Evolutionary conservation across 1,140 invertebrate species (phyloP).

Genomic region (Berghia stephanieae): DNA sequence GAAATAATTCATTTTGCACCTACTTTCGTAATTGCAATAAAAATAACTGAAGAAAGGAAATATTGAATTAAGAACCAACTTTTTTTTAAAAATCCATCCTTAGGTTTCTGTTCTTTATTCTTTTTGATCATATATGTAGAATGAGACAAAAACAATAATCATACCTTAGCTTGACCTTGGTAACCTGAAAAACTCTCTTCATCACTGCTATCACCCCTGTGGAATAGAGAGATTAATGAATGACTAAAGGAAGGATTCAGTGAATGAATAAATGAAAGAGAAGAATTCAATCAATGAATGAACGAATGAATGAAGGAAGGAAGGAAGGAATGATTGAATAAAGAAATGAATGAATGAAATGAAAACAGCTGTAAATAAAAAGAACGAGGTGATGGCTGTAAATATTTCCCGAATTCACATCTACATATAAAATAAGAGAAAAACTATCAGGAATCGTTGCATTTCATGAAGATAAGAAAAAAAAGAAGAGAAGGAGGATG

Average conservation of each 20-base stretch:
- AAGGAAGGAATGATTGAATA: neutral
- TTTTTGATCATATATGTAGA: too few relatives aligned
- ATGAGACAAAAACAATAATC: neutral
- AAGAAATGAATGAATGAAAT: too few relatives aligned
- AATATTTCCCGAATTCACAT: neutral
- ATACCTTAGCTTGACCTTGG: neutral
- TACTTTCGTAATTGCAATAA: too few relatives aligned
- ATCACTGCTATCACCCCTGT: slow-evolving; percentile 28
- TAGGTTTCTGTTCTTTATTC: too few relatives aligned
- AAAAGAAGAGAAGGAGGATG: neutral
- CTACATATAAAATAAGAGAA: neutral
- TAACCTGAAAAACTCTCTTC: neutral
- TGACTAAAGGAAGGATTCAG: neutral
- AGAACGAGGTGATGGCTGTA: neutral
- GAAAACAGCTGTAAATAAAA: neutral
- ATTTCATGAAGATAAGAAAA: too few relatives aligned
- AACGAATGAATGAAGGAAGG: neutral
- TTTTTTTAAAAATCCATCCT: too few relatives aligned
- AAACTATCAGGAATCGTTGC: neutral
- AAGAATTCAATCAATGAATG: too few relatives aligned
- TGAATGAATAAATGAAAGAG: neutral
- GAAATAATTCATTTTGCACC: too few relatives aligned
- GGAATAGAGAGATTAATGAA: neutral
- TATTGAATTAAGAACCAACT: too few relatives aligned
- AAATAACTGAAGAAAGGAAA: too few relatives aligned